Conservation (phyloP, 2,797 vertebrate genomes). For the Ptychadena robeensis region DNA sequence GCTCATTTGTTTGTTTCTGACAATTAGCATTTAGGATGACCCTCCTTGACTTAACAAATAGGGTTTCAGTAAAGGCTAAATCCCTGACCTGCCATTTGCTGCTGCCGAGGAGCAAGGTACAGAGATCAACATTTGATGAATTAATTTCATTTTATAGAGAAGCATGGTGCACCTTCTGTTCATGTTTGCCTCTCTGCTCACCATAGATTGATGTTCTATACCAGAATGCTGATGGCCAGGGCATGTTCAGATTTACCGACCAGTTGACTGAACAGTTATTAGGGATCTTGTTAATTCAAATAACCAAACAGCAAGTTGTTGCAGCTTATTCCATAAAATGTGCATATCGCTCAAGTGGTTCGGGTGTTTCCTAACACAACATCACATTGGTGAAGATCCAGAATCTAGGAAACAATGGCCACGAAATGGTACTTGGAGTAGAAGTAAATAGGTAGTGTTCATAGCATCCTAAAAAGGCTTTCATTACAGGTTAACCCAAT, state of each 20-base stretch:
- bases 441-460: too few species aligned
- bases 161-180: neutral
- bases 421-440: neutral
- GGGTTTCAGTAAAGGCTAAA: neutral
- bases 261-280: neutral
- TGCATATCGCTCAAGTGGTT: neutral
- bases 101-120: neutral
- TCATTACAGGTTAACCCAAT: too few species aligned
- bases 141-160: neutral
- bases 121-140: neutral
- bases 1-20: neutral
- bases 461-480: too few species aligned
- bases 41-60: slow-evolving; percentile 14
- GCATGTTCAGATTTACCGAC: neutral
- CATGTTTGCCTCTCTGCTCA: neutral
- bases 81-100: neutral
- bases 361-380: too few species aligned
- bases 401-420: neutral
- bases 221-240: neutral
- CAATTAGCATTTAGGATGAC: neutral
- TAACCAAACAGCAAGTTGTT: neutral
- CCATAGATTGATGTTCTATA: neutral
- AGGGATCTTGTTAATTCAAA: neutral
- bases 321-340: too few species aligned
- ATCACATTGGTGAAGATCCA: neutral